Conservation (phyloP, 2,113 vertebrate genomes). For the Lepidothrix coronata region DNA sequence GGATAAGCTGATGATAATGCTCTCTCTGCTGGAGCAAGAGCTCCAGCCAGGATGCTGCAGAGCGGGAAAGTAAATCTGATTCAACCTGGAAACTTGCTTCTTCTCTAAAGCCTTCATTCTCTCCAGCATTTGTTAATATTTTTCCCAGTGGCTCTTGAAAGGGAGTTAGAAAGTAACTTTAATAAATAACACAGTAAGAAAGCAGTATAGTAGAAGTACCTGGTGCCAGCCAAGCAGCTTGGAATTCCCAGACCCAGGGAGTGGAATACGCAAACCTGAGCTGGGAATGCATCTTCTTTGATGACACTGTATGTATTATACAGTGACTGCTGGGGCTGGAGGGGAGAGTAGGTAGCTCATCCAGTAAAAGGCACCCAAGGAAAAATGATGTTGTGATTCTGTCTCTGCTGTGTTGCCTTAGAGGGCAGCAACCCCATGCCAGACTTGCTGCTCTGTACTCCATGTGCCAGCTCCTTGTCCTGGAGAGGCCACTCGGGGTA, state of each 20-base stretch:
- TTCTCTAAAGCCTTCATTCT: background rate
- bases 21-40: background rate
- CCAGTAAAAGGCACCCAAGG: background rate
- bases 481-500: background rate
- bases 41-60: background rate
- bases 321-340: background rate
- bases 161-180: background rate
- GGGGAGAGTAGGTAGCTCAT: background rate
- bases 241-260: background rate
- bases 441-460: background rate
- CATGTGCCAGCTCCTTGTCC: accelerated
- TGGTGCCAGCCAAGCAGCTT: background rate
- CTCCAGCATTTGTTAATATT: background rate
- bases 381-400: background rate
- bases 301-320: background rate
- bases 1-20: background rate
- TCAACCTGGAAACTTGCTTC: background rate
- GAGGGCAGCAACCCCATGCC: background rate
- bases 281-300: background rate
- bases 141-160: background rate
- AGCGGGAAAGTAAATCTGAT: background rate
- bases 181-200: background rate
- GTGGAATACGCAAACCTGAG: background rate
- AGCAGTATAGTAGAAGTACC: background rate
- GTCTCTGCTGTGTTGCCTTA: background rate